phyloP scores from a whole-genome alignment of 1,140 invertebrate genomes.

The Drosophila funebris region DNA sequence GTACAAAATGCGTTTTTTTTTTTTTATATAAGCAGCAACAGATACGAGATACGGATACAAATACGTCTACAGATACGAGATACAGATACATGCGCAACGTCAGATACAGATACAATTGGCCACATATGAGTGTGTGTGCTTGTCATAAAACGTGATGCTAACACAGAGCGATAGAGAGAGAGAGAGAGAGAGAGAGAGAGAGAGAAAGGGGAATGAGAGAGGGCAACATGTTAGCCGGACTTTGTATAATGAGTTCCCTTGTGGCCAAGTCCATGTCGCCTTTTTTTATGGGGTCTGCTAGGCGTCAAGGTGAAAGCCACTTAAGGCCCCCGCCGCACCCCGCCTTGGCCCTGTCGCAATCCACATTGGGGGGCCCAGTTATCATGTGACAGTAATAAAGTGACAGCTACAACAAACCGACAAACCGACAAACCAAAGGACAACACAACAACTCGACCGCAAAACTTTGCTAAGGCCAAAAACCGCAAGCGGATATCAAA shows the following conservation, averaged over 20 bases:
- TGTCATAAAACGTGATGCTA: constrained; percentile 26
- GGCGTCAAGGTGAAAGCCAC: constrained; percentile 51
- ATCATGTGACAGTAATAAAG: constrained; percentile 49
- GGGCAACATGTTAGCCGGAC: constrained; percentile 28
- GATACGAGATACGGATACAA: constrained; percentile 1
- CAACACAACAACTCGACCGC: constrained; percentile 40
- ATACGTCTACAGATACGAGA: neutral
- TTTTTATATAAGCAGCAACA: constrained; percentile 18
- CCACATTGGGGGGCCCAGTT: constrained; percentile 24
- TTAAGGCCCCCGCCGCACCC: constrained; percentile 19
- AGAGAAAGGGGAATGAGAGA: neutral
- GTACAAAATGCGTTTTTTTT: constrained; percentile 50
- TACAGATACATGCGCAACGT: constrained; percentile 1
- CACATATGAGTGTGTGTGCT: neutral
- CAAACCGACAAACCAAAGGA: constrained; percentile 18
- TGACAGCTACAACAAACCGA: constrained; percentile 37
- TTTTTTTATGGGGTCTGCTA: constrained; percentile 5
- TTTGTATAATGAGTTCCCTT: constrained; percentile 53
- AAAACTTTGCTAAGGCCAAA: constrained; percentile 38
- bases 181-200: neutral
- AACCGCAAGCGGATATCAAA: constrained; percentile 38
- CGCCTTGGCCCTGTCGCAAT: too few relatives aligned
- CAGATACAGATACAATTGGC: neutral
- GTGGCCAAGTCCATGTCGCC: constrained; percentile 42
- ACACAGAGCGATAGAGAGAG: neutral